A percentile compares a stretch with the other conserved stretches of the same genome.
Evolutionary conservation across 1,140 invertebrate genomes (phyloP).

Genomic region (Orius insidiosus): DNA sequence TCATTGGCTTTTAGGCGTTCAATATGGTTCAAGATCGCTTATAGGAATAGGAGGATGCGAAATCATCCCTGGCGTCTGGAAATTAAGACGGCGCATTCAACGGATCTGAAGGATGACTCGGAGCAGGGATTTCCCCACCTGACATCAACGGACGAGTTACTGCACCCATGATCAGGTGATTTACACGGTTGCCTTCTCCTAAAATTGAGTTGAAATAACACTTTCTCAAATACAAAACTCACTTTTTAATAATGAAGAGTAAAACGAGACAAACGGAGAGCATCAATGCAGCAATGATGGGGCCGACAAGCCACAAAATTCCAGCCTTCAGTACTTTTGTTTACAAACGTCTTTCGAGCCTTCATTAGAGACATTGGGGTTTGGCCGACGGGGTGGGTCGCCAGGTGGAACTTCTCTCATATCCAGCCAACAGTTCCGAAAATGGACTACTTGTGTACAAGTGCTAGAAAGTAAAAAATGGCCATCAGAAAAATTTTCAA

Average conservation of each 20-base stretch:
- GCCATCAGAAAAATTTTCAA: too few species aligned
- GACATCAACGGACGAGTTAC: constrained; percentile 71
- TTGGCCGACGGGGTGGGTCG: constrained; percentile 66
- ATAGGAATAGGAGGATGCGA: constrained; percentile 94
- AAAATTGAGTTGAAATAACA: constrained; percentile 16
- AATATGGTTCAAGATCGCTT: constrained; percentile 81
- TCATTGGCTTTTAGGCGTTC: constrained; percentile 90
- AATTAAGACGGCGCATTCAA: constrained; percentile 90
- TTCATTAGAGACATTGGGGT: constrained; percentile 58
- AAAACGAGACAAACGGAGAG: constrained; percentile 58
- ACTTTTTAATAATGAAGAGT: constrained; percentile 56
- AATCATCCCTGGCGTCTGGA: constrained; percentile 93
- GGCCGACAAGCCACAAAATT: constrained; percentile 72
- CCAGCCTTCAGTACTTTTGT: constrained; percentile 61
- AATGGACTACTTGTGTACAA: constrained; percentile 89
- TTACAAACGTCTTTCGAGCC: constrained; percentile 50
- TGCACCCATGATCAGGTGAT: constrained; percentile 71
- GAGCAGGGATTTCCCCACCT: constrained; percentile 29
- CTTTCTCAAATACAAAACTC: constrained; percentile 23
- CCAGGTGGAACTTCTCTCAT: constrained; percentile 76
- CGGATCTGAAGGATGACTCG: constrained; percentile 62
- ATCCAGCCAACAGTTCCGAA: constrained; percentile 74
- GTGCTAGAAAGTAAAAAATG: constrained; percentile 46
- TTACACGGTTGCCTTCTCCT: constrained; percentile 69
- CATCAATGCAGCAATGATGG: constrained; percentile 60